Evolutionary conservation across 2,888 invertebrate species (phyloP), one percentile per base, ranked within the genome.

Genomic region (Diabrotica balteata): DNA sequence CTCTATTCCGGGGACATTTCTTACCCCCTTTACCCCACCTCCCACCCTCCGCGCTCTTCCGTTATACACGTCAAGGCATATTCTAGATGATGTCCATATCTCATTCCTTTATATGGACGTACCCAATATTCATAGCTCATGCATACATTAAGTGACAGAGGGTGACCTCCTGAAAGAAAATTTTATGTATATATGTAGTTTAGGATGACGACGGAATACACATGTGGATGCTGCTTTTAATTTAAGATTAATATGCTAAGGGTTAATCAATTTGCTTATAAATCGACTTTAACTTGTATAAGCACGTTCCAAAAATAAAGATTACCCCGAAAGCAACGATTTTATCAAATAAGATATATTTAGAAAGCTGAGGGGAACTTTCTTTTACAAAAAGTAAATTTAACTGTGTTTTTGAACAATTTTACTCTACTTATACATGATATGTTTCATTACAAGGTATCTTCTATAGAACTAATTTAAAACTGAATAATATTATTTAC

Each of bases 11-110:
- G 73, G 67, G 73, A 72, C 73, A 72, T 65, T 69, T 74, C 73
- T 72, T 74, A 73, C 67, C 68, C 69, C 67, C 64, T 63, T 63
- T 53, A 10, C 11, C 32, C 65, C 46, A 54, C 45, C 61, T 22
- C 45, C 57, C 55, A 63, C 60, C 49, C 42, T 8, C 42, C 58
- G n/a, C 51, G 57, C 65, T 60, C 54, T 57, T 58, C 59, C 54
- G 59, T 72, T 60, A 69, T 67, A 68, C 67, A 73, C 70, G 70
- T 71, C 71, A 71, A 70, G 69, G 68, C 72, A 68, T 57, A 57
- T 71, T 72, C 71, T 71, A 74, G 74, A 74, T 74, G 74, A 74
- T 69, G 74, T 73, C 74, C 74, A 74, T 74, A 74, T 74, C 74
- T 74, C 74, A 72, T 73, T 70, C 72, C 72, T 74, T 72, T 74